Evolutionary conservation across 2,797 vertebrate species (phyloP).

Genomic region (Streptopelia turtur): DNA sequence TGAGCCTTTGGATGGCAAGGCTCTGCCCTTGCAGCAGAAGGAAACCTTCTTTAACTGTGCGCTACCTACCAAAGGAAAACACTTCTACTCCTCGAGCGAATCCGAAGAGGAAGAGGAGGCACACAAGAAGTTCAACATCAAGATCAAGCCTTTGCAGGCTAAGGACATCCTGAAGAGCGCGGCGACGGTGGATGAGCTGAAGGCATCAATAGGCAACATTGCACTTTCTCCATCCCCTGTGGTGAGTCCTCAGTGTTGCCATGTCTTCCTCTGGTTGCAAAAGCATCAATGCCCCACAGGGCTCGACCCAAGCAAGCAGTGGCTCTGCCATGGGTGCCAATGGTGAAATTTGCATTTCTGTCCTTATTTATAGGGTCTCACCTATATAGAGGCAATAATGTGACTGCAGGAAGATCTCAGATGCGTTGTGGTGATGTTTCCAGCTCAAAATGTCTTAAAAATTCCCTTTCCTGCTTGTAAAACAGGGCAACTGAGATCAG

Average conservation of each 20-base stretch:
- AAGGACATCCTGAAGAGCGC: slow-evolving; percentile 86
- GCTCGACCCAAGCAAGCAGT: rapidly evolving
- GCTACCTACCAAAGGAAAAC: slow-evolving; percentile 90
- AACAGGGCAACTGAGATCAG: neutral
- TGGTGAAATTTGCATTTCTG: rapidly evolving
- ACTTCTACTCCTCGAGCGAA: slow-evolving; percentile 96
- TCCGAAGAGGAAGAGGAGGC: slow-evolving; percentile 96
- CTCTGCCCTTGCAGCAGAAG: neutral
- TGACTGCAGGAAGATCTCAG: neutral
- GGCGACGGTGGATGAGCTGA: slow-evolving; percentile 92
- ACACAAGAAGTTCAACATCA: slow-evolving; percentile 95
- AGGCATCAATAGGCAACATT: slow-evolving; percentile 93
- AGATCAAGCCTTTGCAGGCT: slow-evolving; percentile 92
- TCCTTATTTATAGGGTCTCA: rapidly evolving
- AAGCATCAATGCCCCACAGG: rapidly evolving
- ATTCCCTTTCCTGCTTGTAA: neutral
- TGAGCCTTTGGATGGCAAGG: rapidly evolving
- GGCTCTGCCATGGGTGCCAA: neutral
- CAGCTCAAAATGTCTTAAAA: rapidly evolving
- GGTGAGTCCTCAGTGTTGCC: slow-evolving; percentile 81
- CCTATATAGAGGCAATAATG: rapidly evolving
- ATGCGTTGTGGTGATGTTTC: rapidly evolving
- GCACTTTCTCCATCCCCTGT: slow-evolving; percentile 93
- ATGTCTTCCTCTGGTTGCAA: rapidly evolving
- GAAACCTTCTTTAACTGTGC: slow-evolving; percentile 82